Conservation (phyloP, 2,888 invertebrate genomes). For the Chrysomela aeneicollis region DNA sequence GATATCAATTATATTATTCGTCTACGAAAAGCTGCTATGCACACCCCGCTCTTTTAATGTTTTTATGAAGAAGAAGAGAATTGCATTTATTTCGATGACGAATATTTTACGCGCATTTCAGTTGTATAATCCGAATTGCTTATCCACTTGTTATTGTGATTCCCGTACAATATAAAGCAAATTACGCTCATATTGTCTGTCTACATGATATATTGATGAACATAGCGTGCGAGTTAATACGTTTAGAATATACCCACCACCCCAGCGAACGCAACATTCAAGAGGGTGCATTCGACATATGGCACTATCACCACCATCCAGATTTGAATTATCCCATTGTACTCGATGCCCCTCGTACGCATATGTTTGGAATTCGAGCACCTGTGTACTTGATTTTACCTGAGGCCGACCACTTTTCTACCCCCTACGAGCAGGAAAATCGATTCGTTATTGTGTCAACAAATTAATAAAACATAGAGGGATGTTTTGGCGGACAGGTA, state of each 20-base stretch:
- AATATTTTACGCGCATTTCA: too few relatives aligned
- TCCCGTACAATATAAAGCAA: neutral
- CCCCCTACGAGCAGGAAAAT: conserved; percentile 4
- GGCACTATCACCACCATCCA: conserved; percentile 51
- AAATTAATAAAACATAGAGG: conserved; percentile 1
- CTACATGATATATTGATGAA: conserved; percentile 11
- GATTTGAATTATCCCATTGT: conserved; percentile 48
- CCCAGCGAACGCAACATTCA: conserved; percentile 41
- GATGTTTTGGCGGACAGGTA: neutral
- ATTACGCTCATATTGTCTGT: neutral
- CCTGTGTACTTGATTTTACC: conserved; percentile 36
- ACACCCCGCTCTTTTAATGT: too few relatives aligned
- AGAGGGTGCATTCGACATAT: conserved; percentile 54
- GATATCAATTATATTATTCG: too few relatives aligned
- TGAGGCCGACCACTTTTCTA: conserved; percentile 5
- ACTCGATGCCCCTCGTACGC: conserved; percentile 34
- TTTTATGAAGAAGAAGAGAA: too few relatives aligned
- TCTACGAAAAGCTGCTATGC: too few relatives aligned
- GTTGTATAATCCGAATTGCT: too few relatives aligned
- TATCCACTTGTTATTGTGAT: neutral
- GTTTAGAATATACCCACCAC: conserved; percentile 44
- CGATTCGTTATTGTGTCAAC: conserved; percentile 8
- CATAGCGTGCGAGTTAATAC: conserved; percentile 35
- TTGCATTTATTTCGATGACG: too few relatives aligned
- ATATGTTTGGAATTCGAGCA: conserved; percentile 45